Percentiles rank a stretch among this genome's conserved stretches.
Evolutionary conservation across 2,888 invertebrate species (phyloP).

Genomic region (Chesias legatella): DNA sequence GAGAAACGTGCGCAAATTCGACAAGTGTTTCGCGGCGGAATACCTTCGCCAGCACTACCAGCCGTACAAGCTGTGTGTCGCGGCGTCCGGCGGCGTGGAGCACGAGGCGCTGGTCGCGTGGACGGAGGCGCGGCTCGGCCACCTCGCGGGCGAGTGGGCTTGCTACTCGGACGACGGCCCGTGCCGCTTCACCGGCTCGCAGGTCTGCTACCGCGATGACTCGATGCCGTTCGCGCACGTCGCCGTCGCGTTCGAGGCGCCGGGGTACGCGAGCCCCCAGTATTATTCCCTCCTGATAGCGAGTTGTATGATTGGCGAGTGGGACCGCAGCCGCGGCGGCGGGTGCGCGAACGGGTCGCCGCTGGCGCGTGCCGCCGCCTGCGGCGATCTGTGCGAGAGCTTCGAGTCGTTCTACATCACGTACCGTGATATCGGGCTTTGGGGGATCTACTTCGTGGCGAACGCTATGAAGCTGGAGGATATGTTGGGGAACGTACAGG

Average conservation of each 20-base stretch:
- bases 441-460: conserved; percentile 69
- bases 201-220: conserved; percentile 51
- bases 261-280: conserved; percentile 52
- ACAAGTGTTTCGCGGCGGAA: conserved; percentile 40
- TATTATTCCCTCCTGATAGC: conserved; percentile 53
- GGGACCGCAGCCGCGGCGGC: conserved; percentile 56
- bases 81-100: conserved; percentile 85
- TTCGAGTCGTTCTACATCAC: conserved; percentile 66
- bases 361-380: conserved; percentile 47
- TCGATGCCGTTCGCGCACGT: conserved; percentile 62
- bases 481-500: conserved; percentile 53
- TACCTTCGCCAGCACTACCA: conserved; percentile 48
- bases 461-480: conserved; percentile 50
- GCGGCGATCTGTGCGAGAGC: conserved; percentile 48
- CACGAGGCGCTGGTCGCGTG: conserved; percentile 82
- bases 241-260: conserved; percentile 69
- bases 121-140: conserved; percentile 77
- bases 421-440: conserved; percentile 65
- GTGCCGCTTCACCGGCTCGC: conserved; percentile 41
- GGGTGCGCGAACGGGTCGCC: conserved; percentile 42
- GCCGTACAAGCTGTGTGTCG: conserved; percentile 83
- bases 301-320: conserved; percentile 57
- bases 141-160: conserved; percentile 37
- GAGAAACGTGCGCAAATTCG: conserved; percentile 81
- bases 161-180: conserved; percentile 33